A percentile compares a stretch with the other conserved stretches of the same genome.
Conservation (phyloP, 1,140 invertebrate genomes). For the Zaprionus inermis region DNA sequence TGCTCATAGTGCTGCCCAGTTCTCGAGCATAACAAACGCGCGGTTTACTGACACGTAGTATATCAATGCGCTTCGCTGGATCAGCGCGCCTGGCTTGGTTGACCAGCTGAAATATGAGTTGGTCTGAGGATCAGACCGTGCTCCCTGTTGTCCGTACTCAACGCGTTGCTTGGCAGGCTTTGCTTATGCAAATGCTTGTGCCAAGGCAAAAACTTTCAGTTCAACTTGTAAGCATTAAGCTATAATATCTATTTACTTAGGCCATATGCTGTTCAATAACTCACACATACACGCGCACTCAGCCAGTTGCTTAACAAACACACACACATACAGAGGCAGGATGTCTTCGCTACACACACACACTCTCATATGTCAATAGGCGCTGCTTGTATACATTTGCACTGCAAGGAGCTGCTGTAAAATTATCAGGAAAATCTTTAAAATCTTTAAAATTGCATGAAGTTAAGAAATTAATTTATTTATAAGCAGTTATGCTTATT, state of each 20-base stretch:
- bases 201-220: constrained; percentile 37
- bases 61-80: constrained; percentile 66
- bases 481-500: neutral
- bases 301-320: constrained; percentile 13
- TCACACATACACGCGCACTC: constrained; percentile 2
- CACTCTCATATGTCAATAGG: neutral
- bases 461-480: neutral
- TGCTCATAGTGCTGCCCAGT: neutral
- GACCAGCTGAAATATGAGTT: constrained; percentile 67
- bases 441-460: no score
- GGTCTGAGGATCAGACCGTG: neutral
- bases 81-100: constrained; percentile 13
- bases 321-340: neutral
- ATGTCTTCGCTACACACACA: neutral
- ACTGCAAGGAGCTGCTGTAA: neutral
- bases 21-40: constrained; percentile 34
- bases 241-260: constrained; percentile 68
- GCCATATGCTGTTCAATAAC: constrained; percentile 26
- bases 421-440: neutral
- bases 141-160: neutral
- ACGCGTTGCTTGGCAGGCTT: neutral
- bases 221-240: constrained; percentile 66
- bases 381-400: neutral
- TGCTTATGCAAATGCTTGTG: constrained; percentile 39
- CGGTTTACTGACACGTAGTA: constrained; percentile 70